These are phyloP conservation scores for Sceloporus tristichus DNA, from an alignment of 2,113 vertebrate species.

Conservation along the genomic window DNA sequence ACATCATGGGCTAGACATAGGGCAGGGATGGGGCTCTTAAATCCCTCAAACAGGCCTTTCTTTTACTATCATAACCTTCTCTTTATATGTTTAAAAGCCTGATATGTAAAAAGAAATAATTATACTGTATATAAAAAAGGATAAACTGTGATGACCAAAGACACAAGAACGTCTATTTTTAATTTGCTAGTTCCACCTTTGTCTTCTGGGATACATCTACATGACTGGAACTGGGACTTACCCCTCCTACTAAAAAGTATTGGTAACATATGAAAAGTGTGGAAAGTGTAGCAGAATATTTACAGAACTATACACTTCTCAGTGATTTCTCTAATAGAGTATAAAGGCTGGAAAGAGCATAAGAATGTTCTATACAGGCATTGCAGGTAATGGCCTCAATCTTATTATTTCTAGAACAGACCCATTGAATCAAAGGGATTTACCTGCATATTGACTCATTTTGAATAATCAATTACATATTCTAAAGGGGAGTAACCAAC, in stretches of 20 bases:
- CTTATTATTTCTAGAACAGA: no score
- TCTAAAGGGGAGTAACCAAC: no score
- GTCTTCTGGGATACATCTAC: background rate
- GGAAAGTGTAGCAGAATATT: background rate
- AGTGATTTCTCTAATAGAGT: background rate
- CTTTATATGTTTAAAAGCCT: background rate
- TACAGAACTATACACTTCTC: background rate
- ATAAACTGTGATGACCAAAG: background rate
- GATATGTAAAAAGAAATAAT: no score
- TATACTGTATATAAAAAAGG: background rate
- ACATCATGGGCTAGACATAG: background rate
- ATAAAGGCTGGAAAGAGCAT: background rate
- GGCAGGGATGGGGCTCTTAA: background rate
- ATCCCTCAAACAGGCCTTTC: background rate
- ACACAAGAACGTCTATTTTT: background rate
- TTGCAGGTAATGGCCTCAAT: no score
- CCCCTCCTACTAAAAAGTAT: background rate
- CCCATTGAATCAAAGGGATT: no score
- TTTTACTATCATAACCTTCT: background rate
- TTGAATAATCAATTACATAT: no score
- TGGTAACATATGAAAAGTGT: background rate
- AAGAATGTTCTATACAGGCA: background rate
- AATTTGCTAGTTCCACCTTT: background rate
- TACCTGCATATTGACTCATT: no score
- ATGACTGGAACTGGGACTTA: background rate